Evolutionary conservation across 2,888 invertebrate species (phyloP).

Genomic region (Hyppa rectilinea): DNA sequence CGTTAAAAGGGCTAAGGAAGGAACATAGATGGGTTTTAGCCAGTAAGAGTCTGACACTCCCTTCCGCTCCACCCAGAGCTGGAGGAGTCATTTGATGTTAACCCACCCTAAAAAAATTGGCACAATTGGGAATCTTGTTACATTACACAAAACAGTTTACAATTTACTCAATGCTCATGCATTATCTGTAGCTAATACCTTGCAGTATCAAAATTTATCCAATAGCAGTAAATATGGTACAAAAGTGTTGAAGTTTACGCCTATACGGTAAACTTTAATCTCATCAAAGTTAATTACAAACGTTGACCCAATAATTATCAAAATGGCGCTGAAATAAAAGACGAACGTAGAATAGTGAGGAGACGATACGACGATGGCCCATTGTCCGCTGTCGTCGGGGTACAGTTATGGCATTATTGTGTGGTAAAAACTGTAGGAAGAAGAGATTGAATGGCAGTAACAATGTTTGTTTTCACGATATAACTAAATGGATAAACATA

Average conservation of each 20-base stretch:
- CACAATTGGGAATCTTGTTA: background rate
- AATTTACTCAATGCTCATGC: background rate
- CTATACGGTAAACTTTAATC: conserved; percentile 5
- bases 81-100: too few species aligned
- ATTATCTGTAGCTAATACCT: background rate
- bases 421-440: conserved; percentile 26
- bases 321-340: conserved; percentile 31
- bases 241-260: background rate
- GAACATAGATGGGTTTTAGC: too few species aligned
- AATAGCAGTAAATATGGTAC: background rate
- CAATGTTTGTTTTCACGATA: background rate
- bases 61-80: too few species aligned
- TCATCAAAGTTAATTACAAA: conserved; percentile 34
- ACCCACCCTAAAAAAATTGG: too few species aligned
- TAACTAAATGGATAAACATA: too few species aligned
- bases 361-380: conserved; percentile 2
- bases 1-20: too few species aligned
- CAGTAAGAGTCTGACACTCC: too few species aligned
- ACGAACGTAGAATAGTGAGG: conserved; percentile 28
- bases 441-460: background rate
- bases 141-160: background rate
- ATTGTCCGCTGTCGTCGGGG: conserved; percentile 17
- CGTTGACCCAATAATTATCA: conserved; percentile 36
- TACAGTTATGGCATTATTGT: conserved; percentile 48
- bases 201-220: background rate